phyloP scores from a whole-genome alignment of 2,888 invertebrate species.

The Pseudococcus viburni region DNA sequence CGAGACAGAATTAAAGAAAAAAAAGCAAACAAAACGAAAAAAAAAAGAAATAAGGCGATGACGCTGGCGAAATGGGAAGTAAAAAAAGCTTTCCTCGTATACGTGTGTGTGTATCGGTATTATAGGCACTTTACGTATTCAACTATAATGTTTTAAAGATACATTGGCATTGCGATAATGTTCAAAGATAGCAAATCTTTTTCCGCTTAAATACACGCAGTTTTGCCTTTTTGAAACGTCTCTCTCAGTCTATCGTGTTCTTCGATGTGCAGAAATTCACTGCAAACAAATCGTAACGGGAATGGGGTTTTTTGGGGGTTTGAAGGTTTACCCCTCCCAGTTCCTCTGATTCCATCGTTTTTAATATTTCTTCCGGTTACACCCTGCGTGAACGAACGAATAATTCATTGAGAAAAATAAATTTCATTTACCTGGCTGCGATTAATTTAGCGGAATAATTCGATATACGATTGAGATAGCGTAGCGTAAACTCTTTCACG shows the following conservation, averaged over 20 bases:
- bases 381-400: constrained; percentile 47
- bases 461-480: constrained; percentile 38
- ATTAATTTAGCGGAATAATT: constrained; percentile 66
- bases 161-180: constrained; percentile 60
- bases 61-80: constrained; percentile 34
- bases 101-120: constrained; percentile 1
- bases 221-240: constrained; percentile 14
- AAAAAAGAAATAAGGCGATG: background rate
- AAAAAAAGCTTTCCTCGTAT: background rate
- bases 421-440: constrained; percentile 64
- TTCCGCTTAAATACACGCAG: constrained; percentile 63
- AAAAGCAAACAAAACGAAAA: background rate
- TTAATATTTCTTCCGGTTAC: constrained; percentile 51
- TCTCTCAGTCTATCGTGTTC: background rate
- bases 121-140: constrained; percentile 65
- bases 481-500: background rate
- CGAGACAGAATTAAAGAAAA: background rate
- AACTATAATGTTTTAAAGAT: constrained; percentile 62
- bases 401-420: constrained; percentile 44
- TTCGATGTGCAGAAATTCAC: background rate
- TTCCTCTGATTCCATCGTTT: constrained; percentile 17
- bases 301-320: constrained; percentile 7
- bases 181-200: constrained; percentile 65
- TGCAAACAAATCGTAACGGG: background rate
- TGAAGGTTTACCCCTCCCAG: background rate